Conservation (phyloP, 2,113 vertebrate genomes). For the Cyphomyrus discorhynchus region DNA sequence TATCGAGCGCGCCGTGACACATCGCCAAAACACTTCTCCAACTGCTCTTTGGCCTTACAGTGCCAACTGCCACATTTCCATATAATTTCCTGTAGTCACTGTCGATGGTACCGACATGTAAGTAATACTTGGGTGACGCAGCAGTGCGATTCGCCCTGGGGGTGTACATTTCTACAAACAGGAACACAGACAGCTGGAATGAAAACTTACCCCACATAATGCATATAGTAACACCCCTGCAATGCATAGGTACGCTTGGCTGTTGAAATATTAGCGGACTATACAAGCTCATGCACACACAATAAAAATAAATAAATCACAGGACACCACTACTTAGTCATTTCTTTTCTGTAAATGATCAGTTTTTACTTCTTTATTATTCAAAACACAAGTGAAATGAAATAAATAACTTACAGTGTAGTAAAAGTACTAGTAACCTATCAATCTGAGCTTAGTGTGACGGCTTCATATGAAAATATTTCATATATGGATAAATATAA, state of each 20-base stretch:
- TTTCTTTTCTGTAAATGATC: constrained; percentile 56
- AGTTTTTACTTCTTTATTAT: constrained; percentile 45
- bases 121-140: background rate
- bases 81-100: background rate
- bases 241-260: background rate
- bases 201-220: background rate
- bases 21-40: background rate
- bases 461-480: constrained; percentile 68
- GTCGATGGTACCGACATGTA: background rate
- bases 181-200: background rate
- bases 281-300: background rate
- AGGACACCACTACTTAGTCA: constrained; percentile 19
- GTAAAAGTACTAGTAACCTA: constrained; percentile 63
- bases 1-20: background rate
- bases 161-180: background rate
- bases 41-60: background rate
- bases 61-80: background rate
- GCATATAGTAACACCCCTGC: background rate
- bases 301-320: background rate
- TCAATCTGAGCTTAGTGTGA: constrained; percentile 52
- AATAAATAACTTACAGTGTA: constrained; percentile 69
- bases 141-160: background rate
- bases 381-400: constrained; percentile 56
- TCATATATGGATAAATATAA: constrained; percentile 62
- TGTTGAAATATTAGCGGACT: background rate